Base-by-base conservation (phyloP, 2,113 vertebrate species). In the Physeter macrocephalus region DNA sequence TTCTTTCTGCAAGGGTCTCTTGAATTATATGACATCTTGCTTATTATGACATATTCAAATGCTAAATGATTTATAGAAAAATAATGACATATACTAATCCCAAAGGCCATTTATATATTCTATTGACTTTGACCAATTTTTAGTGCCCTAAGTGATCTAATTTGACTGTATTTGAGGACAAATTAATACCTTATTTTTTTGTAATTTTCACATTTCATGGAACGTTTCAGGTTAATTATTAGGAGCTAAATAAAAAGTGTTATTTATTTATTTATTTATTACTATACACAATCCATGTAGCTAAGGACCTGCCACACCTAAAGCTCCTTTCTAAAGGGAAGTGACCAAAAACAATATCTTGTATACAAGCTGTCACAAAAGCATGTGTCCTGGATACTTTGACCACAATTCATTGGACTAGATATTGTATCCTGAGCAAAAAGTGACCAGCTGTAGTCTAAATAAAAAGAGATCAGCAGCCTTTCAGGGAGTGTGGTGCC, bases 31-130 rank as follows among this genome's bases (percentile, higher is more conserved):
- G n/a, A 94, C 34, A 43, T 5, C 66, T 88, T 62, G 21, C 13
- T 95, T 74, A 82, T 80, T 90, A 78, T 88, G 64, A 90, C 67
- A 93, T 59, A 41, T 54, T 90, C 62, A 94, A 95, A 92, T 92
- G 49, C 59, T 92, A 74, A 82, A 75, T 71, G 59, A 93, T 82
- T 81, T 90, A 72, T 59, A 90, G 64, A 94, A 43, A 57, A 81
- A 77, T 23, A 66, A 84, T 90, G 64, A 75, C 3, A 31, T 49
- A 90, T 1, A 92, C 21, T 75, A 75, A 84, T 69, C 61, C 46
- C 69, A 84, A 80, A 84, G 41, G 52, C 3, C 39, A 20, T 81
- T 90, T 88, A 67, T 90, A 85, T 83, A 66, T 59, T 92, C 67
- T 93, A 2, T 41, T 71, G n/a, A 80, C 85, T 77, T 49, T 85